Conservation (phyloP, 2,888 invertebrate species). For the Noctua fimbriata region DNA sequence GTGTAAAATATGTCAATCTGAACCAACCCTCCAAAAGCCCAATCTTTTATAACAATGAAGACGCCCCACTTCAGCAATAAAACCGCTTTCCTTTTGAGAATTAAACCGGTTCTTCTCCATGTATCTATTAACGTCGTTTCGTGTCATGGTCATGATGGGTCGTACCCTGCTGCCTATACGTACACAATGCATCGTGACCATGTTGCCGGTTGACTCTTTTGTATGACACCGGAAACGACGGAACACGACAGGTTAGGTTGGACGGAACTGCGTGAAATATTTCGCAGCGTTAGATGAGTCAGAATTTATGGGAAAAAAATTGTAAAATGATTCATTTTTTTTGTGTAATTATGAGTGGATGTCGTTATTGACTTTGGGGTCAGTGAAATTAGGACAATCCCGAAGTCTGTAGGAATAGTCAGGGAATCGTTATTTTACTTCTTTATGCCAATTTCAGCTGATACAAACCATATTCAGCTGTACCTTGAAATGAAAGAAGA, state of each 20-base stretch:
- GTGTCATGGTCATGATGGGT: constrained; percentile 71
- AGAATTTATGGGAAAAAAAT: constrained; percentile 21
- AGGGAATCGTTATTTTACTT: neutral
- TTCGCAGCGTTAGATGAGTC: constrained; percentile 44
- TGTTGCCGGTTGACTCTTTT: constrained; percentile 33
- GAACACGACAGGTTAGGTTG: constrained; percentile 46
- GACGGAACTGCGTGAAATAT: constrained; percentile 47
- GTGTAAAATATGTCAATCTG: constrained; percentile 6
- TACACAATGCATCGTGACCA: constrained; percentile 32
- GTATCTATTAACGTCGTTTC: constrained; percentile 18
- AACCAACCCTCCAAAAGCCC: neutral
- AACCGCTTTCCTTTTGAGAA: constrained; percentile 19
- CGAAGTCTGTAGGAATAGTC: neutral
- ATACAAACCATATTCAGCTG: too few relatives aligned
- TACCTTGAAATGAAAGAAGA: neutral
- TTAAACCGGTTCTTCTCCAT: constrained; percentile 50
- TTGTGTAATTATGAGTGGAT: neutral
- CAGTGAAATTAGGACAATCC: neutral
- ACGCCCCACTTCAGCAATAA: constrained; percentile 5
- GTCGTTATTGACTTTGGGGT: neutral
- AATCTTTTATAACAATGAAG: constrained; percentile 11
- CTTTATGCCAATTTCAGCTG: neutral
- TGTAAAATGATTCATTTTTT: constrained; percentile 22
- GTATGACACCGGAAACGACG: constrained; percentile 43
- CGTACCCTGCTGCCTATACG: constrained; percentile 3